phyloP scores from a whole-genome alignment of 2,797 vertebrate genomes.

The Hemitrygon akajei region DNA sequence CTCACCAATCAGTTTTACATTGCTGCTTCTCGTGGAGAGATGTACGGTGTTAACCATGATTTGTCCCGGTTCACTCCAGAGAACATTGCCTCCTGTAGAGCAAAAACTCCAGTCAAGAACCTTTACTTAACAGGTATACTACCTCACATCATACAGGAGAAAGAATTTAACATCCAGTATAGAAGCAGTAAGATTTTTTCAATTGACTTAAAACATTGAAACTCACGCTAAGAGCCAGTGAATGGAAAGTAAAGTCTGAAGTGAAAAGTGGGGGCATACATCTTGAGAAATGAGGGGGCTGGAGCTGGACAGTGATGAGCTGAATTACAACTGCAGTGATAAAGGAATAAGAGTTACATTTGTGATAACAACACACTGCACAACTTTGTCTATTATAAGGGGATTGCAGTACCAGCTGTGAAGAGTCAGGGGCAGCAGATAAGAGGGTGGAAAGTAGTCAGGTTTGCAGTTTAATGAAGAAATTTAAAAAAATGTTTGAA shows the following conservation, averaged over 20 bases:
- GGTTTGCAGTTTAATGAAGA: not conserved
- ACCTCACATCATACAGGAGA: not conserved
- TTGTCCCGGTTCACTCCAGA: slow-evolving; percentile 60
- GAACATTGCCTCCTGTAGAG: slow-evolving; percentile 53
- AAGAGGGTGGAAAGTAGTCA: not conserved
- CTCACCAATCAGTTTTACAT: slow-evolving; percentile 78
- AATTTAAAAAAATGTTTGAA: not conserved
- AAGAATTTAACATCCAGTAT: not conserved
- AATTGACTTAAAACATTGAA: too few species aligned
- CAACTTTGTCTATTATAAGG: not conserved
- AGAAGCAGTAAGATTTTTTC: too few species aligned
- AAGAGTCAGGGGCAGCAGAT: not conserved
- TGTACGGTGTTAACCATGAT: slow-evolving; percentile 68
- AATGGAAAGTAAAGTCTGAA: not conserved
- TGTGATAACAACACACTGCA: not conserved
- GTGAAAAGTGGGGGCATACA: not conserved
- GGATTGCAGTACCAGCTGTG: not conserved
- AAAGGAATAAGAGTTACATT: not conserved
- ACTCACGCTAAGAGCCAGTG: not conserved
- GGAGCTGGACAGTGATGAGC: not conserved
- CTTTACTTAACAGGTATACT: slow-evolving; percentile 83
- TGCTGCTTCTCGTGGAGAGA: slow-evolving; percentile 67
- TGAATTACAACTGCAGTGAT: not conserved
- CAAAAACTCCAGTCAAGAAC: slow-evolving; percentile 75
- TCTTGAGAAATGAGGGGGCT: not conserved